Evolutionary conservation across 2,797 vertebrate species (phyloP).

Genomic region (Ibycter americanus): DNA sequence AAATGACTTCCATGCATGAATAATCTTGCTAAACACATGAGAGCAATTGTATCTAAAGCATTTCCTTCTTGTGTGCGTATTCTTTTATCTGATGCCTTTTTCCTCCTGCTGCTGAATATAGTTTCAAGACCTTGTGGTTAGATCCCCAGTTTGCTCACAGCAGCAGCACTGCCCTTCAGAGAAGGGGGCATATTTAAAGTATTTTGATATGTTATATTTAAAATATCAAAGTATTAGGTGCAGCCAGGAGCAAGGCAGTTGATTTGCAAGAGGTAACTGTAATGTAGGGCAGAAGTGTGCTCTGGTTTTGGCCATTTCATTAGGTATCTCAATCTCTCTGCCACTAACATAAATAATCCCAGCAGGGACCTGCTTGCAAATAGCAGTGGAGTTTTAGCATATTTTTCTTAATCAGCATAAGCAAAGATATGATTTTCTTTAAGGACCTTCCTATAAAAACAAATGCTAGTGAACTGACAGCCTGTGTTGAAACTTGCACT

Average conservation of each 20-base stretch:
- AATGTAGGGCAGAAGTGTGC: not conserved
- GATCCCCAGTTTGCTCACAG: not conserved
- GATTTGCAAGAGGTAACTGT: not conserved
- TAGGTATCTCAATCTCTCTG: not conserved
- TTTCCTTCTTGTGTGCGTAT: not conserved
- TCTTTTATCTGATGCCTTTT: not conserved
- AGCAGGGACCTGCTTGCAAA: not conserved
- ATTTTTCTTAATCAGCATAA: not conserved
- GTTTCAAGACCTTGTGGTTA: not conserved
- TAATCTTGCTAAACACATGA: not conserved
- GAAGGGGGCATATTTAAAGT: not conserved
- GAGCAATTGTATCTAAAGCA: conserved; percentile 1
- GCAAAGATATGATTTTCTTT: not conserved
- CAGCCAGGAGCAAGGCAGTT: not conserved
- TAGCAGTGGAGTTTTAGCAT: not conserved
- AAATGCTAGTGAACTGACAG: not conserved
- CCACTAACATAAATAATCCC: not conserved
- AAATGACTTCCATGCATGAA: not conserved
- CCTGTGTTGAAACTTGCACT: not conserved
- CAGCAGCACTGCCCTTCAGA: not conserved
- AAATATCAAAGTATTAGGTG: not conserved
- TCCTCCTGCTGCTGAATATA: not conserved
- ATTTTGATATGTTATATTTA: not conserved
- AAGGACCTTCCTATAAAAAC: not conserved
- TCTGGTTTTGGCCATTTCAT: not conserved